Evolutionary conservation across 2,797 vertebrate genomes (phyloP).

Genomic region (Tolypeutes matacus): DNA sequence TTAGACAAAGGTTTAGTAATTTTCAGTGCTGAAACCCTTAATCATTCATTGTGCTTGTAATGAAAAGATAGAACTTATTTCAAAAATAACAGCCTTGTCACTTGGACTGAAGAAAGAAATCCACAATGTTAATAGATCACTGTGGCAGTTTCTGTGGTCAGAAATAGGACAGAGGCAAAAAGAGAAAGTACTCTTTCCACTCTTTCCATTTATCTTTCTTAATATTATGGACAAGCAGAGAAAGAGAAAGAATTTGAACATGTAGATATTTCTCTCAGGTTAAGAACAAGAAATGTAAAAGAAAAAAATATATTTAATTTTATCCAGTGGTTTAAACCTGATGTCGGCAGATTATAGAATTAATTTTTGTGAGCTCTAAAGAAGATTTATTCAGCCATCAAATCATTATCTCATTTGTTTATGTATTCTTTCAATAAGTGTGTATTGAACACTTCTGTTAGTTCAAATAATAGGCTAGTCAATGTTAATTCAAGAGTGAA

Average conservation of each 20-base stretch:
- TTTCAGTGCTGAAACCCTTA: conserved; percentile 66
- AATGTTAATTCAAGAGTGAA: neutral
- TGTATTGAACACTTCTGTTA: neutral
- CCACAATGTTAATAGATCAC: conserved; percentile 79
- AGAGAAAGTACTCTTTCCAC: conserved; percentile 1
- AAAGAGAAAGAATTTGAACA: neutral
- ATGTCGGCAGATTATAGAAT: neutral
- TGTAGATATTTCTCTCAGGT: conserved; percentile 42
- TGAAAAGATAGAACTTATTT: conserved; percentile 75
- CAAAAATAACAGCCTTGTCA: conserved; percentile 79
- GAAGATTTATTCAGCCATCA: neutral
- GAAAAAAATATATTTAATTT: neutral
- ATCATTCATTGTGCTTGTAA: conserved; percentile 76
- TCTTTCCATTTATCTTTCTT: conserved; percentile 76
- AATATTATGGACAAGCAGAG: neutral
- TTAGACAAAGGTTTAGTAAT: conserved; percentile 78
- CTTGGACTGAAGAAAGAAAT: conserved; percentile 72
- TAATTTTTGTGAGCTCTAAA: neutral
- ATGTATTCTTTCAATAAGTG: conserved; percentile 43
- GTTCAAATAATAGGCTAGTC: neutral
- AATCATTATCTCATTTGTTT: conserved; percentile 40
- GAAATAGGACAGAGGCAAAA: conserved; percentile 70
- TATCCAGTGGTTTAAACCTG: conserved; percentile 43
- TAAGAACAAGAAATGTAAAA: neutral
- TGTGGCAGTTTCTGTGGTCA: conserved; percentile 72